Percentiles rank a stretch among this genome's conserved stretches.
Conservation (phyloP, 1,140 invertebrate genomes). For the Drosophila kurseongensis region DNA sequence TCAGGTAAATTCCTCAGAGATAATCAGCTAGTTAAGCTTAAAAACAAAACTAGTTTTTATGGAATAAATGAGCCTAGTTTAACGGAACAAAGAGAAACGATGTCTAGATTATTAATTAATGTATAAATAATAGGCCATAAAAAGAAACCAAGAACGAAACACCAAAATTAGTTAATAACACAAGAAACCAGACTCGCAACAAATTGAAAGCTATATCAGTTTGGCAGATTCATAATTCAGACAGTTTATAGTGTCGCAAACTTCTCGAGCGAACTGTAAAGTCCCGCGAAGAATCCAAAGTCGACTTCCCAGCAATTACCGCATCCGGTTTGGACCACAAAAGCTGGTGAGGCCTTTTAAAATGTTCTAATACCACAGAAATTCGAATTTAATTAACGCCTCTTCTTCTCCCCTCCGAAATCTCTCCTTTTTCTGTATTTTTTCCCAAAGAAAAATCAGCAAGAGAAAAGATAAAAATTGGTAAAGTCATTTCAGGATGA, state of each 20-base stretch:
- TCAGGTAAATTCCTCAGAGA: neutral
- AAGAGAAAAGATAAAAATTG: neutral
- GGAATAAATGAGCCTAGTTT: neutral
- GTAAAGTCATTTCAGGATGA: slow-evolving; percentile 13
- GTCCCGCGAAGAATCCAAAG: neutral
- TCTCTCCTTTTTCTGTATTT: neutral
- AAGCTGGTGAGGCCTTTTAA: slow-evolving; percentile 24
- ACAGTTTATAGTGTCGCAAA: slow-evolving; percentile 8
- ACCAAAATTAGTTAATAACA: slow-evolving; percentile 5
- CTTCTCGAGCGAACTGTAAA: slow-evolving; percentile 13
- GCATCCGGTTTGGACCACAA: slow-evolving; percentile 76
- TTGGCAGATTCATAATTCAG: slow-evolving; percentile 12
- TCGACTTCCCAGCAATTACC: slow-evolving; percentile 59
- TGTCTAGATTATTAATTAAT: slow-evolving; percentile 2
- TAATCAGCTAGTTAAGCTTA: slow-evolving; percentile 4
- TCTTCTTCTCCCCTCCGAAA: neutral
- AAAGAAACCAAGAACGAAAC: neutral
- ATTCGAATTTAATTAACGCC: slow-evolving; percentile 45
- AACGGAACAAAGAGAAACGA: neutral
- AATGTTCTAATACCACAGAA: slow-evolving; percentile 31
- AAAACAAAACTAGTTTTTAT: neutral
- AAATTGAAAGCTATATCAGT: slow-evolving; percentile 6
- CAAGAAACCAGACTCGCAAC: slow-evolving; percentile 12
- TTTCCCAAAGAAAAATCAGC: slow-evolving; percentile 5
- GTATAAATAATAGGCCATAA: slow-evolving; percentile 15